Base-by-base conservation (phyloP, 2,888 invertebrate species). In the Penaeus monodon region DNA sequence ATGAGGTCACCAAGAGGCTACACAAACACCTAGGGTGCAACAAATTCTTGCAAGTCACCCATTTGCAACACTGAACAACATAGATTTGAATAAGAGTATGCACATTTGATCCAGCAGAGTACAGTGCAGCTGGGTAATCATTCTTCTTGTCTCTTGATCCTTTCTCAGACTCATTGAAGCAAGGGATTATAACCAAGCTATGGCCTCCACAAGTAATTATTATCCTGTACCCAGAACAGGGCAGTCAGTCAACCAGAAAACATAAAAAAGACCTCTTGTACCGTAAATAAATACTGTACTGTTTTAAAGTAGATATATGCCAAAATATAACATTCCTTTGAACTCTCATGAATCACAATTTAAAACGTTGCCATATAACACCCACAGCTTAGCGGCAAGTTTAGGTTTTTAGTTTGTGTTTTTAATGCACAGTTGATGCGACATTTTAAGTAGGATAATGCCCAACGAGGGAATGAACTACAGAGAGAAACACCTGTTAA, bases 1-100 rank as follows among this genome's bases (percentile, higher is more conserved):
- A 77, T 38, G 74, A 83, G 74, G 44, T 83, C 63, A 76, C 49
- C 83, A 66, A 74, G 65, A 76, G 76, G 38, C 76, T 74, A 76
- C 83, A 83, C 83, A 83, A 20, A 73, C 29, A 82, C 22, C 24
- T 33, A 76, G 76, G 27, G 27, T 70, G 27, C 70, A 70, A 70
- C 70, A 70, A 70, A 29, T 70, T 70, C 70, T 33, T 29, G 70
- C 27, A 70, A 29, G 70, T 70, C 29, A 82, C 68, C 77, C 66
- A 66, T 44, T 82, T 76, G 70, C 85, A 85, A 85, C 85, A 85
- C 74, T 73, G 73, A 85, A 80, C 74, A 80, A 85, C 80, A 80
- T 64, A 74, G 64, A 80, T 77, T 57, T 80, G 82, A 76, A 82
- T 57, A 57, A 57, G 57, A 73, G 70, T 82, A 73, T 82, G 64